These are phyloP conservation scores for Galaxias olidus DNA, from an alignment of 2,797 vertebrate genomes.

Conservation along the genomic window DNA sequence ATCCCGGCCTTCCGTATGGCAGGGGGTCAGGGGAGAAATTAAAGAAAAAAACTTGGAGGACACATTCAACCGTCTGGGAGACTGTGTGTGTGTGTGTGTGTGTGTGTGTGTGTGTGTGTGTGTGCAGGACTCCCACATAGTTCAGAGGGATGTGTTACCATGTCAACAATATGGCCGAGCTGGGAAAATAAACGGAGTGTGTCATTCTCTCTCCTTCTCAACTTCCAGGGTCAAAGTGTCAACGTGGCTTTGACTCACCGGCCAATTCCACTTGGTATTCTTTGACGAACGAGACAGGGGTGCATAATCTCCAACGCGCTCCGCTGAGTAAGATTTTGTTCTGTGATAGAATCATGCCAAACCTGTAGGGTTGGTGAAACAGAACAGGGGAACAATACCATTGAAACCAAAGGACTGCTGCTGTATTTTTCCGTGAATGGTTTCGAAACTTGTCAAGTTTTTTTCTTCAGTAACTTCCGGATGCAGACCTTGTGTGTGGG, in stretches of 20 bases:
- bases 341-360: conserved; percentile 31
- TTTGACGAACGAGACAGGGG: conserved; percentile 38
- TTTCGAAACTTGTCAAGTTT: too few species aligned
- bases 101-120: conserved; percentile 1
- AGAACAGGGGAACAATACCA: too few species aligned
- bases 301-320: conserved; percentile 42
- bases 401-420: too few species aligned
- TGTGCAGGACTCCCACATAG: conserved; percentile 58
- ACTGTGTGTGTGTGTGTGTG: not conserved
- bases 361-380: too few species aligned
- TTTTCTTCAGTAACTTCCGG: too few species aligned
- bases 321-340: conserved; percentile 40
- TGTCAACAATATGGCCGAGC: conserved; percentile 55
- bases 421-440: too few species aligned
- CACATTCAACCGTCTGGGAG: conserved; percentile 44
- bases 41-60: conserved; percentile 29
- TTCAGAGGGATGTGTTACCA: conserved; percentile 65
- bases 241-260: conserved; percentile 38
- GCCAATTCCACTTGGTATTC: conserved; percentile 51
- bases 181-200: conserved; percentile 48
- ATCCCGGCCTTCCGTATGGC: conserved; percentile 64
- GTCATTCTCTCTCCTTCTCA: conserved; percentile 34
- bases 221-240: conserved; percentile 55
- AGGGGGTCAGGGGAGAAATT: conserved; percentile 40
- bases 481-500: too few species aligned